phyloP scores from a whole-genome alignment of 2,113 vertebrate species.

The Oreochromis tanganicae region DNA sequence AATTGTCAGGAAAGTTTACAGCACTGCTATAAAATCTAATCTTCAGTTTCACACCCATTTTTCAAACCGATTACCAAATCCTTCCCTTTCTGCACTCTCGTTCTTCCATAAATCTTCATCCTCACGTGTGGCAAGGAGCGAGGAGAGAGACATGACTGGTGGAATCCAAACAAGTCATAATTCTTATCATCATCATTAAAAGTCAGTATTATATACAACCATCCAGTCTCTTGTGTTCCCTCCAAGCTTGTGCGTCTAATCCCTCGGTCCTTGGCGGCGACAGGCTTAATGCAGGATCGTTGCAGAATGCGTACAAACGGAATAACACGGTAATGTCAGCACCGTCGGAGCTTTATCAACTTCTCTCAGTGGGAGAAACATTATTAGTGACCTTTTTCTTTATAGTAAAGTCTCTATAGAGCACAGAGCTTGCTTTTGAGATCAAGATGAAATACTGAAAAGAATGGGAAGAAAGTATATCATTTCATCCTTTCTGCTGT shows the following conservation, averaged over 20 bases:
- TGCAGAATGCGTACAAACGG: neutral
- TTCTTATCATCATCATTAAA: constrained; percentile 39
- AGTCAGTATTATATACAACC: constrained; percentile 6
- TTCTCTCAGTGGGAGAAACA: neutral
- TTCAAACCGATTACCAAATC: constrained; percentile 6
- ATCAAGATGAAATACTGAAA: neutral
- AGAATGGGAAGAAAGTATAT: neutral
- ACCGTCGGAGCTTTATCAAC: neutral
- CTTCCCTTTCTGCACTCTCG: neutral
- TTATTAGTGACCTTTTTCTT: neutral
- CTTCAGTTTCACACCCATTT: neutral
- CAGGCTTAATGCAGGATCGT: neutral
- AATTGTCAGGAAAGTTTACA: constrained; percentile 31
- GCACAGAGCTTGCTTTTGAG: neutral
- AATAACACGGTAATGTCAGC: neutral
- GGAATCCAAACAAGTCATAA: constrained; percentile 55
- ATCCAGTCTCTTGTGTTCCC: neutral
- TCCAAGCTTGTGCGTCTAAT: neutral
- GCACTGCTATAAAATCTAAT: constrained; percentile 23
- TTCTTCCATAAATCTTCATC: constrained; percentile 38
- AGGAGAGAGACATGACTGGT: neutral
- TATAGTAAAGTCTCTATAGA: neutral
- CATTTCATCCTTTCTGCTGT: neutral
- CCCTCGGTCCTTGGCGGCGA: neutral
- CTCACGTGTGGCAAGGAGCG: neutral